These are phyloP conservation scores for Diorhabda carinulata DNA, from an alignment of 1,140 invertebrate genomes.

Conservation along the genomic window DNA sequence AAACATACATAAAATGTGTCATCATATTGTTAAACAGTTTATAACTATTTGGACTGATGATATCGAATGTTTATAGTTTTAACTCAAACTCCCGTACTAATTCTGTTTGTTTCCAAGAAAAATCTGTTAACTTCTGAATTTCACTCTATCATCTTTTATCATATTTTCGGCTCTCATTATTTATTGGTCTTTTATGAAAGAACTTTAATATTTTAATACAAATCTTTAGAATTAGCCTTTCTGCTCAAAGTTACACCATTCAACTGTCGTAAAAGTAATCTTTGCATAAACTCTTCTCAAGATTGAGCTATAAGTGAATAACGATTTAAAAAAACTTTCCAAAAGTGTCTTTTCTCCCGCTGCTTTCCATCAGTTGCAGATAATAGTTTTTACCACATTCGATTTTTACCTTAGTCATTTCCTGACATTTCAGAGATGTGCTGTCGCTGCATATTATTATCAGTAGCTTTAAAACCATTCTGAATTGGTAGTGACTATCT, in stretches of 20 bases:
- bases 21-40: no score
- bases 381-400: constrained; percentile 2
- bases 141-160: no score
- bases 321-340: constrained; percentile 3
- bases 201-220: not conserved
- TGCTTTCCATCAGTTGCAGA: not conserved
- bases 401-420: not conserved
- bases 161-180: not conserved
- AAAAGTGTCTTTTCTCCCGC: not conserved
- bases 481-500: not conserved
- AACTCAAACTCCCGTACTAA: no score
- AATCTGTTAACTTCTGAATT: no score
- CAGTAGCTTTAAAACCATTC: not conserved
- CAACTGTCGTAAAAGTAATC: not conserved
- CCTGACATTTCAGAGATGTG: not conserved
- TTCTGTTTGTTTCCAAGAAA: no score
- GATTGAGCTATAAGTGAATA: not conserved
- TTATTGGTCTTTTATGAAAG: not conserved
- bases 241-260: not conserved
- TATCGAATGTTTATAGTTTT: no score
- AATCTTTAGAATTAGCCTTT: not conserved
- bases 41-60: no score
- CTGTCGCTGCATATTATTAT: constrained; percentile 2
- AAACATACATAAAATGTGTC: no score
- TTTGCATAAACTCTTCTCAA: not conserved